phyloP scores from a whole-genome alignment of 2,888 invertebrate genomes.

The Cryptus armator region DNA sequence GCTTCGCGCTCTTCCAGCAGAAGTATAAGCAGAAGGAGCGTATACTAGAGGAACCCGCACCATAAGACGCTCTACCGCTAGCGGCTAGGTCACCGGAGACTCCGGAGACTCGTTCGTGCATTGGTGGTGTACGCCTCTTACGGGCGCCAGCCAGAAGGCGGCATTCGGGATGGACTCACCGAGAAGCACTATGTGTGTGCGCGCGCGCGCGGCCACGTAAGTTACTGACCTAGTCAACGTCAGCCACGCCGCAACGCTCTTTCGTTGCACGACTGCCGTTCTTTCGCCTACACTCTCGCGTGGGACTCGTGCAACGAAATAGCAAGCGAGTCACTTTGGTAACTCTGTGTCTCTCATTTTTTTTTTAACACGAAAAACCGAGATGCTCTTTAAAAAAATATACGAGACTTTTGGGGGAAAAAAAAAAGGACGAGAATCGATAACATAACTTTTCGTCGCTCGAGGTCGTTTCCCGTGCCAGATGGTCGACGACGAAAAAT shows the following conservation, averaged over 20 bases:
- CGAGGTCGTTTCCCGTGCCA: constrained; percentile 23
- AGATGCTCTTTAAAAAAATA: not conserved
- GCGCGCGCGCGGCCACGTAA: constrained; percentile 74
- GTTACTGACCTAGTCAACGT: constrained; percentile 83
- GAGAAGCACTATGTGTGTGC: constrained; percentile 28
- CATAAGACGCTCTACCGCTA: constrained; percentile 81
- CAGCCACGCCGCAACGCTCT: constrained; percentile 38
- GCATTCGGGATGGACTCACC: not conserved
- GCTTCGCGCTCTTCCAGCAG: constrained; percentile 66
- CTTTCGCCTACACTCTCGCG: constrained; percentile 11
- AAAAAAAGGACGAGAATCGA: not conserved
- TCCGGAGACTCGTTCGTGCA: constrained; percentile 64
- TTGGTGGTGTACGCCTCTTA: constrained; percentile 55
- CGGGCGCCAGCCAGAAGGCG: constrained; percentile 48
- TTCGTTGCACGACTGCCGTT: constrained; percentile 22
- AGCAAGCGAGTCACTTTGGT: constrained; percentile 2
- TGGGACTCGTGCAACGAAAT: constrained; percentile 3
- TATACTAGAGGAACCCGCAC: constrained; percentile 38
- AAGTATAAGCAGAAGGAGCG: constrained; percentile 44
- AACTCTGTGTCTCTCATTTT: not conserved
- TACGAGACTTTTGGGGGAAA: not conserved
- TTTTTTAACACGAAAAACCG: not conserved
- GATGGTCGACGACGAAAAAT: constrained; percentile 41
- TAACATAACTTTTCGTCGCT: not conserved
- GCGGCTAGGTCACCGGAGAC: constrained; percentile 81